Evolutionary conservation across 1,140 invertebrate species (phyloP).

Genomic region (Atta colombica): DNA sequence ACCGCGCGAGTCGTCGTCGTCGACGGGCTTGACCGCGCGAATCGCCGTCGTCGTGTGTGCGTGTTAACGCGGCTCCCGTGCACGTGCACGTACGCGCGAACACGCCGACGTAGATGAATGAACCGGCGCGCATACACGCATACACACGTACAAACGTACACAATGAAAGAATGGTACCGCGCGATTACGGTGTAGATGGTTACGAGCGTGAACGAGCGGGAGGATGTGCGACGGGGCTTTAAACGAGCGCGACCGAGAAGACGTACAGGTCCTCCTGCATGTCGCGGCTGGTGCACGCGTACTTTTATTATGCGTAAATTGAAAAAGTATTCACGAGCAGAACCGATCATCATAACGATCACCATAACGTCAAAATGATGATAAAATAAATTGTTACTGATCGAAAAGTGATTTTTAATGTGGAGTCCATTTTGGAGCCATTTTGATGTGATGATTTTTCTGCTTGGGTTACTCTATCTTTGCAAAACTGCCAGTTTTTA

Average conservation of each 20-base stretch:
- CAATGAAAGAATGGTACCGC: constrained; percentile 9
- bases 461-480: neutral
- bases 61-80: constrained; percentile 34
- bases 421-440: too few species aligned
- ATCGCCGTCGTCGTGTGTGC: constrained; percentile 40
- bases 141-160: neutral
- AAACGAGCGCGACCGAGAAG: constrained; percentile 49
- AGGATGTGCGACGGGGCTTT: constrained; percentile 42
- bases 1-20: constrained; percentile 61
- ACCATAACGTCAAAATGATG: too few species aligned
- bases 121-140: constrained; percentile 12
- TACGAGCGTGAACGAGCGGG: constrained; percentile 50
- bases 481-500: too few species aligned
- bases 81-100: constrained; percentile 21
- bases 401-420: too few species aligned
- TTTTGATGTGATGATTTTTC: too few species aligned
- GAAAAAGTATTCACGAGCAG: neutral
- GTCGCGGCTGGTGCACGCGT: constrained; percentile 34
- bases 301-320: constrained; percentile 5
- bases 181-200: constrained; percentile 55
- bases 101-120: constrained; percentile 49
- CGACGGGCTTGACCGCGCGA: constrained; percentile 64
- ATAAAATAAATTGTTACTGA: too few species aligned
- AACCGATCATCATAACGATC: too few species aligned
- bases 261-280: constrained; percentile 14